A percentile compares a stretch with the other conserved stretches of the same genome.
These are phyloP conservation scores for Meles meles DNA, from an alignment of 2,113 vertebrate species.

Conservation along the genomic window DNA sequence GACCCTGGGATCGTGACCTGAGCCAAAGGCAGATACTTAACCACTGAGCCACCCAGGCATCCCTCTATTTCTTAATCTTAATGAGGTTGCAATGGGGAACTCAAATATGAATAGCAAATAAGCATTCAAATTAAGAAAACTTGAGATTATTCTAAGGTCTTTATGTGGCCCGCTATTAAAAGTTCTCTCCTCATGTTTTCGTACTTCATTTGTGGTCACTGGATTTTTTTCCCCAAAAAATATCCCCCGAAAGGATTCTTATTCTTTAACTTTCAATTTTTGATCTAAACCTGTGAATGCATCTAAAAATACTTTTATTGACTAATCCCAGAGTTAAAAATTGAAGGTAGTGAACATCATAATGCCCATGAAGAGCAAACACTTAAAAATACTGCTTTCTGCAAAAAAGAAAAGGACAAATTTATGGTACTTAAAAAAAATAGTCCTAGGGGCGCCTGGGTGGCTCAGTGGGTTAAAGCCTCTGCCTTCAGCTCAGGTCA, in stretches of 20 bases:
- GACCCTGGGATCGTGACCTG: no score
- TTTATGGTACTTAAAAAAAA: background rate
- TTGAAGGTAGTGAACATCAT: background rate
- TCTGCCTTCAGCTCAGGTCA: no score
- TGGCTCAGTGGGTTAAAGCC: no score
- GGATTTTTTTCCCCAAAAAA: background rate
- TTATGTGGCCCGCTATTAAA: background rate
- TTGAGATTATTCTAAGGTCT: background rate
- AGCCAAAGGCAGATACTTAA: no score
- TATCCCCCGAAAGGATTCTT: background rate
- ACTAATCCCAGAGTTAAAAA: background rate
- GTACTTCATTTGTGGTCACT: background rate
- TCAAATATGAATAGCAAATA: background rate
- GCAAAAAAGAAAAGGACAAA: background rate
- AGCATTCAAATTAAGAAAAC: constrained; percentile 18
- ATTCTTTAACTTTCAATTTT: constrained; percentile 5
- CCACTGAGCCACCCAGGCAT: no score
- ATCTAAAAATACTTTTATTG: background rate
- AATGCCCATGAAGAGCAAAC: background rate
- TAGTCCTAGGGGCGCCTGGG: no score
- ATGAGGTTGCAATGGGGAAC: background rate
- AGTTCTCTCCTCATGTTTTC: background rate
- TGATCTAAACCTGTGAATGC: background rate
- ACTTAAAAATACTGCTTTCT: background rate
- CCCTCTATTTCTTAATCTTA: background rate